These are phyloP conservation scores for Halcyon leucocephala DNA, from an alignment of 2,797 vertebrate species.

Conservation along the genomic window DNA sequence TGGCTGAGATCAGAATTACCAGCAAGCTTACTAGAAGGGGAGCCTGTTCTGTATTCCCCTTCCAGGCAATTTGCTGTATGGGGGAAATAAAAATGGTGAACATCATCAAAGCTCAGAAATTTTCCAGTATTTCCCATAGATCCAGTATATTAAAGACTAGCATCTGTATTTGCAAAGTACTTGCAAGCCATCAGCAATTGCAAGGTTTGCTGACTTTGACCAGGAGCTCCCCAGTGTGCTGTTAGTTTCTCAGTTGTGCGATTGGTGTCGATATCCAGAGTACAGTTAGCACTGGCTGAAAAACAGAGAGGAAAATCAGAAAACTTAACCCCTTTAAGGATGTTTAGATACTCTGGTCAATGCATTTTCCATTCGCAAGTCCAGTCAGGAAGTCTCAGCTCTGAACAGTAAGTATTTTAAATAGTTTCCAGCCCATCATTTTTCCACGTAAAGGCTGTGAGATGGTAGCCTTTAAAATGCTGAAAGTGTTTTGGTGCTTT, in stretches of 20 bases:
- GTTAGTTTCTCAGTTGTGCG: neutral
- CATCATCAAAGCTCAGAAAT: neutral
- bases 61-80: neutral
- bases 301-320: neutral
- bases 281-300: neutral
- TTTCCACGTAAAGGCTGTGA: neutral
- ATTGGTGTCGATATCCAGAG: neutral
- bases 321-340: neutral
- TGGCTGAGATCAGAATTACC: neutral
- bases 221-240: neutral
- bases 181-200: neutral
- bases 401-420: neutral
- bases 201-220: neutral
- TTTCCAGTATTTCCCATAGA: neutral
- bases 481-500: slow-evolving; percentile 53
- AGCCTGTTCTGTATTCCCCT: neutral
- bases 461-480: slow-evolving; percentile 58
- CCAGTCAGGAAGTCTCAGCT: neutral
- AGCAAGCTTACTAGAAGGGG: neutral
- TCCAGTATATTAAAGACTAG: neutral
- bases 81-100: neutral
- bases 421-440: slow-evolving; percentile 24
- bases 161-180: neutral
- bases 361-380: neutral
- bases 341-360: neutral